A percentile compares a stretch with the other conserved stretches of the same genome.
Evolutionary conservation across 2,113 vertebrate species (phyloP).

Genomic region (Alethe diademata): DNA sequence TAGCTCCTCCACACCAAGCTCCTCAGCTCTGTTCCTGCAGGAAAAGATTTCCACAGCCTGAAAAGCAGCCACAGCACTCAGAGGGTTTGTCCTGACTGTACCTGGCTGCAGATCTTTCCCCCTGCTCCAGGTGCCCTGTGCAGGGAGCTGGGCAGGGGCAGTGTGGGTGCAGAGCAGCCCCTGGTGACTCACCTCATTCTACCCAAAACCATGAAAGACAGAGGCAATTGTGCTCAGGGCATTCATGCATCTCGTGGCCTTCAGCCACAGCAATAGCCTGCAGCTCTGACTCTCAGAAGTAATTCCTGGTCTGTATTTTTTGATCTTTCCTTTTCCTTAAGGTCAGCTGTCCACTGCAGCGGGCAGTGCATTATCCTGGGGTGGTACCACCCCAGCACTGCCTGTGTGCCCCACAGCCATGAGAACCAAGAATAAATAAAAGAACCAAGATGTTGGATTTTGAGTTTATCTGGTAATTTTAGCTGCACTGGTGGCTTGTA

Average conservation of each 20-base stretch:
- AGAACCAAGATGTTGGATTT: not conserved
- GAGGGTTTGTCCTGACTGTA: rapidly evolving
- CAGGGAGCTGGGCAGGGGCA: rapidly evolving
- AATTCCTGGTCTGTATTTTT: not conserved
- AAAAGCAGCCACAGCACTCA: not conserved
- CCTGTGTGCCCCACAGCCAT: not conserved
- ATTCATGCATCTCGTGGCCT: not conserved
- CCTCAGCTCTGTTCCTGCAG: not conserved
- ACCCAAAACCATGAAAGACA: not conserved
- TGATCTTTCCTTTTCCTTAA: not conserved
- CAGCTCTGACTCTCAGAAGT: not conserved
- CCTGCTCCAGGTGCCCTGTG: not conserved
- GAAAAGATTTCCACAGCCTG: not conserved
- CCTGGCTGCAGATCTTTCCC: not conserved
- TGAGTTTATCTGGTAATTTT: not conserved
- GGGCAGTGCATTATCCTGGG: rapidly evolving
- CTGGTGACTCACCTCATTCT: not conserved
- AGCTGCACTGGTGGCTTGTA: not conserved
- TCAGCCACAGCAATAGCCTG: not conserved
- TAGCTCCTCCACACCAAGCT: not conserved
- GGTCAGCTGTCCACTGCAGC: not conserved
- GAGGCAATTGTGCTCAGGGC: not conserved
- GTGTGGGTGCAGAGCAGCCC: not conserved
- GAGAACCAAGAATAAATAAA: not conserved
- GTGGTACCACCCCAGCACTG: not conserved